phyloP scores from a whole-genome alignment of 2,113 vertebrate genomes.

The Genyomyrus donnyi region DNA sequence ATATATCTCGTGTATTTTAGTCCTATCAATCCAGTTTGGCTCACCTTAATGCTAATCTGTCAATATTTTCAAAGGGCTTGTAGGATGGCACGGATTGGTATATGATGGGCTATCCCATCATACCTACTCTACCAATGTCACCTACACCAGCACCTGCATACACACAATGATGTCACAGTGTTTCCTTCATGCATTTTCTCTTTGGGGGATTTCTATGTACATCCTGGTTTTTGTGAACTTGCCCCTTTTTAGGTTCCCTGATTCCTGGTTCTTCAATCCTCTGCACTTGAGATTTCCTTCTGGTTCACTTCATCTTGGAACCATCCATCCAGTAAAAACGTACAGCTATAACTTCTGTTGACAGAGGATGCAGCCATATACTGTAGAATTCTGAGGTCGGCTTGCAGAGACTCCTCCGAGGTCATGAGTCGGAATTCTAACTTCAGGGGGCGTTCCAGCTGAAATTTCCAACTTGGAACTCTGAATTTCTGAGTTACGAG shows the following conservation, averaged over 20 bases:
- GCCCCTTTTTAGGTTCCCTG: background rate
- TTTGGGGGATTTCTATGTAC: background rate
- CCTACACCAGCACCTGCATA: background rate
- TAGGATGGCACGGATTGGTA: background rate
- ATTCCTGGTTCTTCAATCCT: background rate
- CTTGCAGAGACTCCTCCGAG: too few relatives aligned
- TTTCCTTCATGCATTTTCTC: background rate
- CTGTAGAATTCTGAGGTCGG: too few relatives aligned
- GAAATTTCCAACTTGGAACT: too few relatives aligned
- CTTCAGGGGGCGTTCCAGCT: too few relatives aligned
- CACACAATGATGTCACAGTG: background rate
- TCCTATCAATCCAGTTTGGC: background rate
- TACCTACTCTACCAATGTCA: background rate
- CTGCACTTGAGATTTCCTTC: background rate
- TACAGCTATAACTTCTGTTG: too few relatives aligned
- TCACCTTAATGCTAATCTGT: background rate
- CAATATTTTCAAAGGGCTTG: background rate
- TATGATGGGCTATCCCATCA: background rate
- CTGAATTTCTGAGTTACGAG: too few relatives aligned
- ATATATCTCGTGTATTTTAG: background rate
- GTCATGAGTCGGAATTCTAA: too few relatives aligned
- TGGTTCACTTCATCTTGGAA: background rate
- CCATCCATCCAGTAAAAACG: background rate
- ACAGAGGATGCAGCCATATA: too few relatives aligned
- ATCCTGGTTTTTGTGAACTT: background rate